Conservation (phyloP, 2,797 vertebrate species). For the Takifugu ocellatus region DNA sequence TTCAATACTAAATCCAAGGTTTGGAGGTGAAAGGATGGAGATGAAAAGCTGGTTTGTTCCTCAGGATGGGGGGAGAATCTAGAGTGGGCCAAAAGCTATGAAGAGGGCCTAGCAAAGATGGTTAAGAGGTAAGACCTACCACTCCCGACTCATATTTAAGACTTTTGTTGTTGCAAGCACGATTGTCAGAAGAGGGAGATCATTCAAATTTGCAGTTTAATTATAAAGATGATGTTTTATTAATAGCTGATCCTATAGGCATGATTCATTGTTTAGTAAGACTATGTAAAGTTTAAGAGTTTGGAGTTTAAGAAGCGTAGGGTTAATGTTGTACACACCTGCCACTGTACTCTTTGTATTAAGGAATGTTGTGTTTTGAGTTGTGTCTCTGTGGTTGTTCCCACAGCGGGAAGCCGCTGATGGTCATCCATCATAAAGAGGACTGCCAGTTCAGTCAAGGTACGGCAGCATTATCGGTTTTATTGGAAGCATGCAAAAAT, state of each 20-base stretch:
- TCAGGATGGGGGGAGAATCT: conserved; percentile 84
- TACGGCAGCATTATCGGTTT: conserved; percentile 31
- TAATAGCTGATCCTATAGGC: no score
- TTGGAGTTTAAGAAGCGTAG: neutral
- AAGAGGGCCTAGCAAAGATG: conserved; percentile 78
- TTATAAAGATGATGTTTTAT: no score
- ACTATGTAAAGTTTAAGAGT: no score
- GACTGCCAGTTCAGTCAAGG: conserved; percentile 67
- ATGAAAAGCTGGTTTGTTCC: neutral
- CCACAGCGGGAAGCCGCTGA: conserved; percentile 73
- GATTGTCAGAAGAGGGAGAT: no score
- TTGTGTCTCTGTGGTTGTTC: conserved; percentile 33
- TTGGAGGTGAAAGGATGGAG: no score
- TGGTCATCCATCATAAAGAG: conserved; percentile 74
- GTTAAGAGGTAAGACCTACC: conserved; percentile 69
- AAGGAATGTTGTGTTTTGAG: conserved; percentile 37
- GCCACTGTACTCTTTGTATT: conserved; percentile 32
- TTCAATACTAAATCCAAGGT: neutral
- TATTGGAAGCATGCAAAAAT: neutral
- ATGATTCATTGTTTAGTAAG: no score
- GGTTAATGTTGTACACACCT: conserved; percentile 23
- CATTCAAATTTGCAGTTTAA: no score
- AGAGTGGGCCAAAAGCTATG: conserved; percentile 81
- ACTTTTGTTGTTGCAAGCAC: neutral
- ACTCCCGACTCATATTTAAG: neutral